These are phyloP conservation scores for Phthorimaea operculella DNA, from an alignment of 1,140 invertebrate species.

Conservation along the genomic window DNA sequence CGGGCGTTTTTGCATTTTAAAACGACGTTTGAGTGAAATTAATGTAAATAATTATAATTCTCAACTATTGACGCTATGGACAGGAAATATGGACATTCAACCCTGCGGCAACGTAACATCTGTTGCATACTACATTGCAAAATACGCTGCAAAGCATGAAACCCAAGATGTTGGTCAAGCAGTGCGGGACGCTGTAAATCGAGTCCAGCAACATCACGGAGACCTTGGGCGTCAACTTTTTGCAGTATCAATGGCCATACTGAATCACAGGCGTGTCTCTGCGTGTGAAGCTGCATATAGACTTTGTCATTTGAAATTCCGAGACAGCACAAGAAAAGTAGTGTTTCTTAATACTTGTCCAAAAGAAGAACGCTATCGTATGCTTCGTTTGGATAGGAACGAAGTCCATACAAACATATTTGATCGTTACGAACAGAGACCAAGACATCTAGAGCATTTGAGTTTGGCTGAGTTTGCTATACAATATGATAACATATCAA, in stretches of 20 bases:
- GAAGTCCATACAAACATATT: constrained; percentile 34
- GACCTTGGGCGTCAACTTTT: constrained; percentile 33
- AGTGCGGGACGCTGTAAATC: constrained; percentile 25
- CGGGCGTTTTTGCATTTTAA: constrained; percentile 19
- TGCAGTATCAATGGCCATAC: constrained; percentile 14
- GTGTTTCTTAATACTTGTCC: constrained; percentile 44
- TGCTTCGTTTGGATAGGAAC: constrained; percentile 39
- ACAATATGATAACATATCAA: constrained; percentile 30
- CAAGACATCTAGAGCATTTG: constrained; percentile 33
- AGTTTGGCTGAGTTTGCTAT: constrained; percentile 40
- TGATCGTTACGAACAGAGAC: constrained; percentile 40
- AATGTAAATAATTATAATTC: constrained; percentile 19
- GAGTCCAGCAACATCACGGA: constrained; percentile 23
- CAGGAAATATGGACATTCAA: constrained; percentile 22
- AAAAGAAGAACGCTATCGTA: constrained; percentile 36
- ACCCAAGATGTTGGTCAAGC: constrained; percentile 24
- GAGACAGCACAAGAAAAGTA: constrained; percentile 29
- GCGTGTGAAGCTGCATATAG: constrained; percentile 38
- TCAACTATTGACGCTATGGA: constrained; percentile 17
- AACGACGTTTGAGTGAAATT: constrained; percentile 8
- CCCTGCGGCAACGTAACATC: constrained; percentile 32
- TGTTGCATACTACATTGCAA: constrained; percentile 49
- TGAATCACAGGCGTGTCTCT: constrained; percentile 24
- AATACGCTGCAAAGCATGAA: constrained; percentile 51
- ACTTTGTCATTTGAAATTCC: constrained; percentile 32